These are phyloP conservation scores for Nezara viridula DNA, from an alignment of 2,888 invertebrate species.

Conservation along the genomic window DNA sequence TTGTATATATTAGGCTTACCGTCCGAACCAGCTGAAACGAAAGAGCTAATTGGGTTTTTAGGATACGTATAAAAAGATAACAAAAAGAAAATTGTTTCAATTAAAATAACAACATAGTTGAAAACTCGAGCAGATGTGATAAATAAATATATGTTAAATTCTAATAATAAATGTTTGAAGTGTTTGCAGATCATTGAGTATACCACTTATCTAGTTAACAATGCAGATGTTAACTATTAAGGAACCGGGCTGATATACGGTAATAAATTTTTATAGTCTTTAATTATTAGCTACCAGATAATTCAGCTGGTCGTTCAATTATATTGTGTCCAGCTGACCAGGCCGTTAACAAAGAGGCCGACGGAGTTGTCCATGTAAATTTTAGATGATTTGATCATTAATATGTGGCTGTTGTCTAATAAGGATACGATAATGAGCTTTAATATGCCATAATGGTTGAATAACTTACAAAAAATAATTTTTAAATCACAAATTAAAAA, in stretches of 20 bases:
- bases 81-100: no score
- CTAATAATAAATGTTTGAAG: not conserved
- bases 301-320: not conserved
- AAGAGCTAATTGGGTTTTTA: no score
- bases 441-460: not conserved
- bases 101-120: not conserved
- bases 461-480: not conserved
- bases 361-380: not conserved
- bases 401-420: not conserved
- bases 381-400: not conserved
- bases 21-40: not conserved
- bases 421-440: not conserved
- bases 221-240: not conserved
- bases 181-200: not conserved
- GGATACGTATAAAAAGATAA: no score
- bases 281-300: not conserved
- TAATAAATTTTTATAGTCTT: slow-evolving; percentile 6
- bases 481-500: not conserved
- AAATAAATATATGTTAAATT: not conserved
- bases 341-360: not conserved
- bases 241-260: not conserved
- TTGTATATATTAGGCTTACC: no score
- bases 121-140: not conserved
- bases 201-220: slow-evolving; percentile 7
- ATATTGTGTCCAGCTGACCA: not conserved